These are phyloP conservation scores for Lanistes nyassanus DNA, from an alignment of 1,140 invertebrate genomes.

Conservation along the genomic window DNA sequence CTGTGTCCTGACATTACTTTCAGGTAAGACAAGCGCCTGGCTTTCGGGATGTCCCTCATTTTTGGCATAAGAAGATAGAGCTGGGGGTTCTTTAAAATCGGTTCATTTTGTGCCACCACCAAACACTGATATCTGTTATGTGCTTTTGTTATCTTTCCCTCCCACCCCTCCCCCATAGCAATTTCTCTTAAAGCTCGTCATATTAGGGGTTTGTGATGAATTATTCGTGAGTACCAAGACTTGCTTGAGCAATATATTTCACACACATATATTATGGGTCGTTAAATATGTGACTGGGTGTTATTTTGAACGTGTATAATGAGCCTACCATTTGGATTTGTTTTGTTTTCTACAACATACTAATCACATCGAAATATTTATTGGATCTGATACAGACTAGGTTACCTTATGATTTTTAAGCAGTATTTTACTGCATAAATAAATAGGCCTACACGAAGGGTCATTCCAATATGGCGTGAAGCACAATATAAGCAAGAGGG, in stretches of 20 bases:
- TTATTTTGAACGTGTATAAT: not conserved
- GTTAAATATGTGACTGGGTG: not conserved
- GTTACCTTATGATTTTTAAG: not conserved
- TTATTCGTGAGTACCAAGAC: too few relatives aligned
- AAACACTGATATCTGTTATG: too few relatives aligned
- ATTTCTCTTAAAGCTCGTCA: too few relatives aligned
- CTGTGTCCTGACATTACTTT: constrained; percentile 26
- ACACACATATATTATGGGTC: too few relatives aligned
- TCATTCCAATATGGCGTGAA: not conserved
- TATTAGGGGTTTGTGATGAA: too few relatives aligned
- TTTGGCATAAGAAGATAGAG: not conserved
- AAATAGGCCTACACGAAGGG: not conserved
- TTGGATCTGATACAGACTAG: too few relatives aligned
- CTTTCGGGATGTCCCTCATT: not conserved
- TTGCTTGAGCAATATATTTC: too few relatives aligned
- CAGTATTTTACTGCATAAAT: not conserved
- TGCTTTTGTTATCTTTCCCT: too few relatives aligned
- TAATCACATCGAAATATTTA: not conserved
- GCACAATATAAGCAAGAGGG: not conserved
- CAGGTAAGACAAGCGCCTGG: not conserved
- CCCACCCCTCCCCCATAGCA: too few relatives aligned
- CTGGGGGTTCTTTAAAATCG: too few relatives aligned
- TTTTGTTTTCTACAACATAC: not conserved
- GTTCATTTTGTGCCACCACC: too few relatives aligned
- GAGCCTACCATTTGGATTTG: not conserved